Evolutionary conservation across 23 tunicate genomes (phyloP).

Genomic region (Trididemnum clinides): DNA sequence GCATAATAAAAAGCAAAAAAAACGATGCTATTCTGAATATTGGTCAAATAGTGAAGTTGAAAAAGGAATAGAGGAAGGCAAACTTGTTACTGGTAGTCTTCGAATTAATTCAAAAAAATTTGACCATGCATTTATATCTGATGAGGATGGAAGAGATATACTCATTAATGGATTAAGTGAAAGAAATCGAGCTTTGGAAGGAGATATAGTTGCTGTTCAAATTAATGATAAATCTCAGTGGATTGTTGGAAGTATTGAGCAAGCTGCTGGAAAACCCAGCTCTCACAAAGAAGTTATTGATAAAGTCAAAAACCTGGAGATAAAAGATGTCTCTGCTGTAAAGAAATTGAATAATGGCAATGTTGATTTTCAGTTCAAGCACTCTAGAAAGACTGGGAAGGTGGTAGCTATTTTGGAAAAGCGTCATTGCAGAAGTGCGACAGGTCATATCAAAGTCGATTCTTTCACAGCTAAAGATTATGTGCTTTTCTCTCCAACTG

Average conservation of each 20-base stretch:
- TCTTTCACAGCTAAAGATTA: not conserved
- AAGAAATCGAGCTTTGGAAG: constrained; percentile 80
- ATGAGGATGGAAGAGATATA: constrained; percentile 61
- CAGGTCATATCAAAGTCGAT: constrained; percentile 36
- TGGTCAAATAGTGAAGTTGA: constrained; percentile 46
- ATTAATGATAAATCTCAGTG: constrained; percentile 49
- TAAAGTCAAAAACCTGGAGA: not conserved
- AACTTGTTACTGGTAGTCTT: constrained; percentile 26
- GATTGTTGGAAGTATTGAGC: not conserved
- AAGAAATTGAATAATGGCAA: not conserved
- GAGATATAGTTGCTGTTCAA: constrained; percentile 83
- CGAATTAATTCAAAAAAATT: constrained; percentile 52
- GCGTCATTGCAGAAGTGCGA: constrained; percentile 22
- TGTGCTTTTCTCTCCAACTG: constrained; percentile 11
- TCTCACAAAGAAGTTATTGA: not conserved
- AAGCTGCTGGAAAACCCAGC: not conserved
- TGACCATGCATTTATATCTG: constrained; percentile 41
- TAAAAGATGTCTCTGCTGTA: not conserved
- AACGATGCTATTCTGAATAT: constrained; percentile 38
- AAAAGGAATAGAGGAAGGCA: constrained; percentile 46
- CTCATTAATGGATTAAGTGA: constrained; percentile 57
- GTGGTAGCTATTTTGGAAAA: constrained; percentile 76
- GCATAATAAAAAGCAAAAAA: not conserved
- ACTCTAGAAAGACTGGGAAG: constrained; percentile 55
- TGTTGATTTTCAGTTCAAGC: not conserved